Conservation (phyloP, 2,113 vertebrate species). For the Pterophyllum scalare region DNA sequence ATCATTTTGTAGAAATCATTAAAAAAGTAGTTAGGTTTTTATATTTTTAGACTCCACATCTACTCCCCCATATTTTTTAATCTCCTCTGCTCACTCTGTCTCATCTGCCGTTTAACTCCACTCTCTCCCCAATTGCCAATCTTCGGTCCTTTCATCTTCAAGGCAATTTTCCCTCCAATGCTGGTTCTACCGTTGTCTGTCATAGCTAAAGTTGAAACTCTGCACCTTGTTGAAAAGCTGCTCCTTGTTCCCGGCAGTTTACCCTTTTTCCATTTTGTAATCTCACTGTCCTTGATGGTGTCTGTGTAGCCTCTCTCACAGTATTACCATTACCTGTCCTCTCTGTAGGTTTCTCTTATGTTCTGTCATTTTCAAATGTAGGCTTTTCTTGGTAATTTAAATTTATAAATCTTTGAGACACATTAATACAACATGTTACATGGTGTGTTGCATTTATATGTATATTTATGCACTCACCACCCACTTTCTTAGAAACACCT, state of each 20-base stretch:
- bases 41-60: background rate
- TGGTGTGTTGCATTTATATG: background rate
- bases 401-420: background rate
- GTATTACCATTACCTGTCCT: background rate
- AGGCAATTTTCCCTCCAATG: background rate
- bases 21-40: background rate
- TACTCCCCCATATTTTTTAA: background rate
- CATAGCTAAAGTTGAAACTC: slow-evolving; percentile 12
- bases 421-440: background rate
- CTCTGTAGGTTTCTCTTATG: background rate
- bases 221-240: background rate
- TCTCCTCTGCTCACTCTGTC: slow-evolving; percentile 3
- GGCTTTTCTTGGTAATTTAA: background rate
- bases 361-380: background rate
- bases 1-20: background rate
- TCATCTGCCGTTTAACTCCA: background rate
- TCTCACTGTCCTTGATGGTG: background rate
- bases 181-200: background rate
- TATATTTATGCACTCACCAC: background rate
- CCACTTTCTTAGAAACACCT: background rate
- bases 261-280: background rate
- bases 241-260: slow-evolving; percentile 2
- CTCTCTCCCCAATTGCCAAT: slow-evolving; percentile 1
- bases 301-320: background rate
- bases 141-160: slow-evolving; percentile 28